phyloP scores from a whole-genome alignment of 35 echinoderm and acorn worm species.

The Apostichopus californicus region DNA sequence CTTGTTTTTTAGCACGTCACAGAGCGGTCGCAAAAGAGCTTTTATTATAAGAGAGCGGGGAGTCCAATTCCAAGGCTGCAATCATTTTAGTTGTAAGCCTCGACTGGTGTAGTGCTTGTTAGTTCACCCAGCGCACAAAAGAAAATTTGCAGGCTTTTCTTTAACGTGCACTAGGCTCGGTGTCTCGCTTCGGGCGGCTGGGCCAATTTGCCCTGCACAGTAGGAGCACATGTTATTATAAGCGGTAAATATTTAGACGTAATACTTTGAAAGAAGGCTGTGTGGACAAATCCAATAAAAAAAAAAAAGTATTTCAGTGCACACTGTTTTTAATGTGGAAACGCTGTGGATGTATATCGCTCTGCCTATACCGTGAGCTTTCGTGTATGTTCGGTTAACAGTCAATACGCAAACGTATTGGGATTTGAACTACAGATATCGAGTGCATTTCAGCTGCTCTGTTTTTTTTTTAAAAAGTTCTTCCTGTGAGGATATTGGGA shows the following conservation, averaged over 20 bases:
- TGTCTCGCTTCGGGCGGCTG: conserved; percentile 37
- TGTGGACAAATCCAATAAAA: background rate
- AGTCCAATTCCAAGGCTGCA: conserved; percentile 21
- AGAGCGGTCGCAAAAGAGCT: conserved; percentile 41
- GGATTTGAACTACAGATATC: too few species aligned
- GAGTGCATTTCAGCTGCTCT: too few species aligned
- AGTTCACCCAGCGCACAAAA: conserved; percentile 33
- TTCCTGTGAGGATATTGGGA: background rate
- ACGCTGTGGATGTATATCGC: background rate
- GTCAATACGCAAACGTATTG: too few species aligned
- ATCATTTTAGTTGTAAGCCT: conserved; percentile 13
- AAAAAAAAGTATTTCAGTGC: background rate
- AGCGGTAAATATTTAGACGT: conserved; percentile 37
- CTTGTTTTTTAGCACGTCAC: conserved; percentile 21
- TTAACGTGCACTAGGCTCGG: background rate
- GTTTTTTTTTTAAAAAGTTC: background rate
- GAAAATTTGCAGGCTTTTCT: conserved; percentile 2
- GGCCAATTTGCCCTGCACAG: conserved; percentile 48
- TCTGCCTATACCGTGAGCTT: too few species aligned
- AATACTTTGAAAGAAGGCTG: background rate
- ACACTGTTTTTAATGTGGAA: background rate
- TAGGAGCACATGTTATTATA: conserved; percentile 43
- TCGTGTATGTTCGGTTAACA: too few species aligned
- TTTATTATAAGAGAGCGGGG: conserved; percentile 46
- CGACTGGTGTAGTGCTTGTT: background rate